Conservation (phyloP, 2,797 vertebrate genomes). For the Pseudochromis fuscus region DNA sequence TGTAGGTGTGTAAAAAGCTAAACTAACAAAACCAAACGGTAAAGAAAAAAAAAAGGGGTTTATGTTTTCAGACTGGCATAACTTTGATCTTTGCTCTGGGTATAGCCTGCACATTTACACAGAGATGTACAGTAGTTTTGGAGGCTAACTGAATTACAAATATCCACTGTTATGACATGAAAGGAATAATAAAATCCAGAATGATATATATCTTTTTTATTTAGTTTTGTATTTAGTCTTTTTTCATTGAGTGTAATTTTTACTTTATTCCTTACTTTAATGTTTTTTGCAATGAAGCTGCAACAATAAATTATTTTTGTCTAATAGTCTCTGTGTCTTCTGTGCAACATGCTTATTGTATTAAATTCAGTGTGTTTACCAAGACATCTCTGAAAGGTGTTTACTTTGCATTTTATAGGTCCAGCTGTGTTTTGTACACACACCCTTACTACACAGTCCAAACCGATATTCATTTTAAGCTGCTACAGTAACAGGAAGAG, state of each 20-base stretch:
- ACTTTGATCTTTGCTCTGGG: neutral
- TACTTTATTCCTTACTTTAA: neutral
- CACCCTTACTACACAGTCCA: slow-evolving; percentile 11
- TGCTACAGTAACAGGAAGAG: slow-evolving; percentile 9
- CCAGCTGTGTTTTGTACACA: slow-evolving; percentile 35
- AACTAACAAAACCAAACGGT: neutral
- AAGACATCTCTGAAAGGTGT: slow-evolving; percentile 19
- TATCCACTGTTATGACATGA: neutral
- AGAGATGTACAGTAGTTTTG: neutral
- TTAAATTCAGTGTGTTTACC: slow-evolving; percentile 19
- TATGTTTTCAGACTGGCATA: neutral
- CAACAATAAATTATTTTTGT: neutral
- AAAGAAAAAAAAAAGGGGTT: too few species aligned
- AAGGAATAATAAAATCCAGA: neutral
- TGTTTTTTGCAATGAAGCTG: neutral
- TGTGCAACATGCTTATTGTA: slow-evolving; percentile 1
- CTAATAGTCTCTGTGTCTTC: neutral
- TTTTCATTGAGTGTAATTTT: neutral
- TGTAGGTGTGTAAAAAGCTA: neutral
- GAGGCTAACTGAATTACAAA: neutral
- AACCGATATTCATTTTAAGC: slow-evolving; percentile 30
- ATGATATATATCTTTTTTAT: neutral
- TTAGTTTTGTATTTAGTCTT: neutral
- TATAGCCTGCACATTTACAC: slow-evolving; percentile 11
- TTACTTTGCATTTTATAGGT: slow-evolving; percentile 38